phyloP scores from a whole-genome alignment of 2,113 vertebrate genomes.

The Nanorana parkeri region DNA sequence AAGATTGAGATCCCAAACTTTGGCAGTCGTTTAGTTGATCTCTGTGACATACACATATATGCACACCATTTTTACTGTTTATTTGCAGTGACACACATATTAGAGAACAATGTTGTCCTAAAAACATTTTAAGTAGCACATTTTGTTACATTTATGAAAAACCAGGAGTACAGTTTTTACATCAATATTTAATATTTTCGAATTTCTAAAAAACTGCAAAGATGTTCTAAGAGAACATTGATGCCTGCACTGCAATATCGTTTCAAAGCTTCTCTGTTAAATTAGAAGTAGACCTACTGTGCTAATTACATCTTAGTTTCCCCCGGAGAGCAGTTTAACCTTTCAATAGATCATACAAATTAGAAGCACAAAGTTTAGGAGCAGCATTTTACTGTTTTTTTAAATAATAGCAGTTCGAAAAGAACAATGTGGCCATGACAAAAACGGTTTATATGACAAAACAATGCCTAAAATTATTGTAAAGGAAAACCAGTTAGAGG shows the following conservation, averaged over 20 bases:
- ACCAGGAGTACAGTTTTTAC: neutral
- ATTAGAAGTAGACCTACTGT: neutral
- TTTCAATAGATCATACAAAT: neutral
- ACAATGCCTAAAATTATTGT: neutral
- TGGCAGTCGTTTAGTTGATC: too few relatives aligned
- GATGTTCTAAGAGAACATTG: too few relatives aligned
- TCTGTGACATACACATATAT: too few relatives aligned
- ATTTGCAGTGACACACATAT: too few relatives aligned
- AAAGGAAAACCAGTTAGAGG: too few relatives aligned
- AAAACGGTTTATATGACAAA: neutral
- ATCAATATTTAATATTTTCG: neutral
- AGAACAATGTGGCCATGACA: neutral
- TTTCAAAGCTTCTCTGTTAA: neutral
- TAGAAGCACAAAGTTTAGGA: neutral
- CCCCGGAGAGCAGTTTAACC: conserved; percentile 16
- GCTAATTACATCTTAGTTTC: conserved; percentile 26
- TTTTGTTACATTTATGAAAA: neutral
- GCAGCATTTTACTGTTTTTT: neutral
- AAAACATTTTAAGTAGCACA: neutral
- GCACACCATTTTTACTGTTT: too few relatives aligned
- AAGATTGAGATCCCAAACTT: too few relatives aligned
- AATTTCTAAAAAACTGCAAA: too few relatives aligned
- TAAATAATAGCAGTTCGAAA: neutral
- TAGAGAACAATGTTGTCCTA: too few relatives aligned
- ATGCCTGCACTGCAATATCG: neutral